These are phyloP conservation scores for Heliconius cydno DNA, from an alignment of 2,888 invertebrate genomes.

Conservation along the genomic window DNA sequence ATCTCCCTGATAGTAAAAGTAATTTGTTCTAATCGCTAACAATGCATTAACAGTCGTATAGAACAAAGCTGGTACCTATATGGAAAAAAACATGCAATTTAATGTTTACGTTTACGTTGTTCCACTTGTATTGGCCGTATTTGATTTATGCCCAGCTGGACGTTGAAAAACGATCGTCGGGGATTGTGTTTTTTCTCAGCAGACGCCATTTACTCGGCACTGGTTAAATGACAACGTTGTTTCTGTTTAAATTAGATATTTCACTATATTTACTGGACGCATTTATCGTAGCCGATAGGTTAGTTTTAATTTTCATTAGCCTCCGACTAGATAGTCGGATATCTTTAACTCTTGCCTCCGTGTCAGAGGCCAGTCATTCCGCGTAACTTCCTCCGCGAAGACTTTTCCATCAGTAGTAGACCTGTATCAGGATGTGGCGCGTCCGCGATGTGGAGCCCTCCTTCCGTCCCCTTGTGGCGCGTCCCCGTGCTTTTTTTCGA, in stretches of 20 bases:
- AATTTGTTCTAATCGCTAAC: constrained; percentile 37
- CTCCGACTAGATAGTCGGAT: not conserved
- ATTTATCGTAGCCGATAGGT: constrained; percentile 7
- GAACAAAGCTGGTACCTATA: constrained; percentile 38
- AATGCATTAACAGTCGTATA: constrained; percentile 37
- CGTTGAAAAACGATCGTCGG: constrained; percentile 52
- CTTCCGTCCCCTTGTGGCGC: constrained; percentile 55
- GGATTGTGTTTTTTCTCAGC: constrained; percentile 51
- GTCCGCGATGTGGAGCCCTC: constrained; percentile 50
- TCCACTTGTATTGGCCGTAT: constrained; percentile 51
- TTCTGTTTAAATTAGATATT: constrained; percentile 26
- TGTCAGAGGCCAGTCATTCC: not conserved
- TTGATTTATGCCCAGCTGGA: constrained; percentile 54
- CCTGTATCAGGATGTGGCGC: constrained; percentile 49
- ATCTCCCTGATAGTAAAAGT: constrained; percentile 24
- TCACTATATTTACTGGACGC: not conserved
- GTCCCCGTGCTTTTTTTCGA: constrained; percentile 59
- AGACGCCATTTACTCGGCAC: constrained; percentile 49
- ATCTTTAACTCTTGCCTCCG: not conserved
- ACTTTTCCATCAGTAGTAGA: constrained; percentile 48
- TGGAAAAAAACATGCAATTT: constrained; percentile 45
- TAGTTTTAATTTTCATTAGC: not conserved
- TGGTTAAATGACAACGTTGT: constrained; percentile 42
- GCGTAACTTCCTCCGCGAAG: constrained; percentile 41
- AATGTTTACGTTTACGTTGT: constrained; percentile 48